Conservation (phyloP, 2,888 invertebrate genomes). For the Stratiomys singularior region DNA sequence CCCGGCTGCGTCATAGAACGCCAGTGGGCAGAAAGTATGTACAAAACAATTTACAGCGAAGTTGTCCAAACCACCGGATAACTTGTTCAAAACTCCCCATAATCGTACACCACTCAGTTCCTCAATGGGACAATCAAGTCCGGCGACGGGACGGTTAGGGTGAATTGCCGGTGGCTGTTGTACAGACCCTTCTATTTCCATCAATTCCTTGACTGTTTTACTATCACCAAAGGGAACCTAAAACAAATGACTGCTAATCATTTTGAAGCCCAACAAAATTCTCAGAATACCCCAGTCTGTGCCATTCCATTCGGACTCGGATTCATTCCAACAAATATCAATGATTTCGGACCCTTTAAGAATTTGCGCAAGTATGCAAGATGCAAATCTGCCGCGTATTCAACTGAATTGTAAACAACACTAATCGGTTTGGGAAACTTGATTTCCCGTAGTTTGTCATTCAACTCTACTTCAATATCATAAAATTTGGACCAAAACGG, state of each 20-base stretch:
- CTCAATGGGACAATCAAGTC: slow-evolving; percentile 76
- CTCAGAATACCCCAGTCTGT: slow-evolving; percentile 92
- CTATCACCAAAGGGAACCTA: slow-evolving; percentile 94
- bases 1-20: slow-evolving; percentile 81
- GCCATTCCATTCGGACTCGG: slow-evolving; percentile 98
- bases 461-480: slow-evolving; percentile 58
- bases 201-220: slow-evolving; percentile 78
- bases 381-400: slow-evolving; percentile 84
- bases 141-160: slow-evolving; percentile 75
- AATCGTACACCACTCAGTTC: slow-evolving; percentile 83
- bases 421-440: slow-evolving; percentile 52
- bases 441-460: slow-evolving; percentile 53
- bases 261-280: too few relatives aligned
- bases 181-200: slow-evolving; percentile 77
- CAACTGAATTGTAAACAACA: slow-evolving; percentile 83
- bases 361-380: slow-evolving; percentile 78
- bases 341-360: slow-evolving; percentile 73
- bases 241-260: too few relatives aligned
- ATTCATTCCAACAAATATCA: slow-evolving; percentile 93
- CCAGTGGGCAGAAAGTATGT: slow-evolving; percentile 90
- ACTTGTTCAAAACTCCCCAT: slow-evolving; percentile 80
- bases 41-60: slow-evolving; percentile 85
- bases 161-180: slow-evolving; percentile 76
- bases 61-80: slow-evolving; percentile 77
- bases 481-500: slow-evolving; percentile 60